Evolutionary conservation across 1,140 invertebrate genomes (phyloP).

Genomic region (Temnothorax nylanderi): DNA sequence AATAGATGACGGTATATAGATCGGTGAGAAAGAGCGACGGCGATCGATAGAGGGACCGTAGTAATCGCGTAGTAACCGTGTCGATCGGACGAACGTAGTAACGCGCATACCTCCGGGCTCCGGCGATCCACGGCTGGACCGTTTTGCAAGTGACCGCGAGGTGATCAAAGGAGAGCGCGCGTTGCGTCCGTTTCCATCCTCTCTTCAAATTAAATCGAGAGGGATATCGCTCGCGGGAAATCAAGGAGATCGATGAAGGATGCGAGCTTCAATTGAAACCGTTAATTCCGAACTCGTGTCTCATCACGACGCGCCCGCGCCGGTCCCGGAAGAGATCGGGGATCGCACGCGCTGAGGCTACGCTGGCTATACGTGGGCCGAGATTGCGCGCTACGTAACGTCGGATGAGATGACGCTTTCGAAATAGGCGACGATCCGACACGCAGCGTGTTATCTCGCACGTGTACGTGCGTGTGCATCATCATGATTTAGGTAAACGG

Average conservation of each 20-base stretch:
- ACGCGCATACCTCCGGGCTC: too few species aligned
- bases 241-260: neutral
- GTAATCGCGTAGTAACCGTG: neutral
- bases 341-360: neutral
- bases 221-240: slow-evolving; percentile 3
- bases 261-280: neutral
- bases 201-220: neutral
- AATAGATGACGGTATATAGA: slow-evolving; percentile 7
- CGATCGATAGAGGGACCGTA: neutral
- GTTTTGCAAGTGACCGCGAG: neutral
- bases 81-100: neutral
- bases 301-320: neutral
- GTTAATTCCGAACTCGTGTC: neutral
- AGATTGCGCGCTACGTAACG: too few species aligned
- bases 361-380: neutral
- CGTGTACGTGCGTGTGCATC: too few species aligned
- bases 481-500: neutral
- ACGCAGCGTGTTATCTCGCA: neutral
- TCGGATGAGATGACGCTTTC: neutral
- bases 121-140: neutral
- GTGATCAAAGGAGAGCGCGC: neutral
- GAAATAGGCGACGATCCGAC: neutral
- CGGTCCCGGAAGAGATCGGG: neutral
- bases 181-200: neutral
- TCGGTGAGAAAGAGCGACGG: neutral